Base-by-base conservation (phyloP, 2,797 vertebrate genomes). In the Fundulus diaphanus region DNA sequence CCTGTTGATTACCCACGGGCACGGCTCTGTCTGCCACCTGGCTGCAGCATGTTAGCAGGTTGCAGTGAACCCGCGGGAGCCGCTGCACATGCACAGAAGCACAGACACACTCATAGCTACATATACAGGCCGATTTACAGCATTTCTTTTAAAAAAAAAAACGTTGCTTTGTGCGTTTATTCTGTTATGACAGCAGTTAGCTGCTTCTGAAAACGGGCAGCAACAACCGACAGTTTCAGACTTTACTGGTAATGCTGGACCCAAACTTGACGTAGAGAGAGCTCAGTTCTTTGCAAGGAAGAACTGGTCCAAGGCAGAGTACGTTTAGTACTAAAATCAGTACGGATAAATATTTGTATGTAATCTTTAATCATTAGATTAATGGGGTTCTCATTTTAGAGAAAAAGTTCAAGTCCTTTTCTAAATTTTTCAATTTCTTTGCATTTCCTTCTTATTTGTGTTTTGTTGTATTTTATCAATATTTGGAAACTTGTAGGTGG, bases 1-100 rank as follows among this genome's bases (percentile, higher is more conserved):
- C 88, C 85, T 89, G 87, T 91, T 89, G 87, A 88, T 85, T 85
- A 77, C 76, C 80, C 81, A 52, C 44, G 83, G 77, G 83, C 73
- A 81, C 42, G 74, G 76, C 78, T 85, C 80, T 81, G 76, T 81
- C 80, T 79, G 81, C 82, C 82, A 87, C 89, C 87, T 88, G 86
- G 82, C 52, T 11, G 7, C 77, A 66, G 70, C 70, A 76, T 78
- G 86, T 87, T 84, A 78, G 79, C 82, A 84, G 76, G 79, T 82
- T 76, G 70, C 79, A 76, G 59, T 76, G 69, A 83, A 83, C 82
- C 54, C 68, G 61, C 78, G 70, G 46, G 68, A 68, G 31, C 82
- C 56, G 7, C 27, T 31, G 20, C 37, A 54, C 37, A 72, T 22
- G 18, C 72, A 31, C 40, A 46, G 35, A 18, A 3, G 0, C 12